Evolutionary conservation across 2,113 vertebrate species (phyloP), one percentile per base, ranked within the genome.

Genomic region (Anolis carolinensis): DNA sequence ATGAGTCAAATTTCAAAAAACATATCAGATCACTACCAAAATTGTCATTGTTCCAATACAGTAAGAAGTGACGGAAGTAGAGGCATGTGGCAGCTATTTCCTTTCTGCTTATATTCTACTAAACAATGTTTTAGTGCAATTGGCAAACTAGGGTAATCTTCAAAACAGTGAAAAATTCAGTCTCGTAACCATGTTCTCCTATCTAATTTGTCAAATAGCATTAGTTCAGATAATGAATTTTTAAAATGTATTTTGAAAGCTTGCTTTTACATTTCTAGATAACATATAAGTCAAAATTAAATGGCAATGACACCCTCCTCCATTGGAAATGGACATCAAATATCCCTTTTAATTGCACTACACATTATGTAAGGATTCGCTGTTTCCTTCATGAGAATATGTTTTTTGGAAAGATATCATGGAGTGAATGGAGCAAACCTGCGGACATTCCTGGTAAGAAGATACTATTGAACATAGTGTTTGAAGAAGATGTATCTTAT

Each of bases 251-350:
- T 34, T 25, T 39, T 76, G 83, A 10, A 77, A 68, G n/a, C 32
- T 84, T 68, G 71, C 55, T 14, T 86, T 81, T 79, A 0, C 16
- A 36, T 84, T 85, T 92, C 36, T 84, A 97, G 96, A 82, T 85
- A 75, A 92, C 76, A 50, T 84, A 90, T 87, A 90, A 89, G 65
- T 95, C 95, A 39, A 93, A 93, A 86, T 86, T 96, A 86, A 91
- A 25, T 82, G 87, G 91, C 1, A 81, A 82, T 1, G 90, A 95
- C 0, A 1, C 39, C 11, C 50, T 94, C 65, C 95, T 92, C 79
- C 93, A 90, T 55, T 97, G 96, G 97, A 95, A 82, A 10, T 97
- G 97, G 97, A 93, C 87, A 50, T 96, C 97, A 21, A 95, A 96
- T 83, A 81, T 97, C 77, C 95, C 96, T 63, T 91, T 97, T 90